Evolutionary conservation across 2,888 invertebrate species (phyloP), one percentile per base, ranked within the genome.

Genomic region (Silvanus unidentatus): DNA sequence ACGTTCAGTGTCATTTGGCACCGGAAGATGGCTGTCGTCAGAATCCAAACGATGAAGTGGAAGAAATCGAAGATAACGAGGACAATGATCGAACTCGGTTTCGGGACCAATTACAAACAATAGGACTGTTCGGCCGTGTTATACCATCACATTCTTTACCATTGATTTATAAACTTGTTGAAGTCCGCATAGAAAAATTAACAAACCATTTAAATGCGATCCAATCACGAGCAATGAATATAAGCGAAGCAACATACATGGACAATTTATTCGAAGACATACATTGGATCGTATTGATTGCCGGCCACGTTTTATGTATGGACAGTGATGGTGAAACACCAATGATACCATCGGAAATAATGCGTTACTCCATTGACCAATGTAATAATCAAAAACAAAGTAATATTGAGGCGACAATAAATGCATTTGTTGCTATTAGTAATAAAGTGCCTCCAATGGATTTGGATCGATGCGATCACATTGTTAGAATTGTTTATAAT

Each of bases 251-350:
- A 2, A 52, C 59, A 10, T 43, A 54, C 14, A 48, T 89, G 16
- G 77, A 81, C 46, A 77, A 75, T 40, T 71, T 93, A 27, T 90
- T 88, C 64, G 94, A 95, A 73, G 93, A 94, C 71, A 71, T 94
- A 14, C 92, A 94, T 68, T 95, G 94, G 95, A 77, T 89, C 16
- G 72, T 93, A 16, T 78, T 95, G 60, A 81, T 94, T 42, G 73
- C 78, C 37, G 88, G 88, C 56, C 79, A 82, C 63, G 74, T 82
- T 2, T 66, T 86, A 38, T 80, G 82, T 40, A 80, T 82, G 72
- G 81, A 84, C 48, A 76, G 78, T 43, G 79, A 80, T 34, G 83
- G 84, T 1, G 85, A 86, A 66, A 76, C 77, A 0, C 76, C 81
- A 2, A 69, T 82, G 57, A 81, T 86, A 52, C 86, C 86, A 1